Evolutionary conservation across 2,797 vertebrate species (phyloP).

Genomic region (Ctenosaura bakeri): DNA sequence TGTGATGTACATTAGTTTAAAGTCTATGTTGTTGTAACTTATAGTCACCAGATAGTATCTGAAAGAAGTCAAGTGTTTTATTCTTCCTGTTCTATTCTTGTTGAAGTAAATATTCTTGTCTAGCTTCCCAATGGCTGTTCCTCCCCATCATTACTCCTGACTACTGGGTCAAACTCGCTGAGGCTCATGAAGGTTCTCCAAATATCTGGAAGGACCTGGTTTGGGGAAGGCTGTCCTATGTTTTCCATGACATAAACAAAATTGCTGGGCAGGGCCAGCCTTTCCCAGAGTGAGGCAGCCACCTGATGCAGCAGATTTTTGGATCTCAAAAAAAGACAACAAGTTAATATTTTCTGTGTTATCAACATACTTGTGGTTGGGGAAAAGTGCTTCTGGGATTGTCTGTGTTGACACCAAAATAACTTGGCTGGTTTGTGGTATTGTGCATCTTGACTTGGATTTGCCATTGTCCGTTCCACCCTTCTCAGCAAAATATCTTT

Average conservation of each 20-base stretch:
- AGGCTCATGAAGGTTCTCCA: no score
- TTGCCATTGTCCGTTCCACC: no score
- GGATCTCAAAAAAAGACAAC: neutral
- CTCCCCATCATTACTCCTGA: neutral
- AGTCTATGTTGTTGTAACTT: neutral
- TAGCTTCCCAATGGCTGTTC: neutral
- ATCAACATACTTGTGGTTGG: neutral
- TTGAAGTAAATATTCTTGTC: neutral
- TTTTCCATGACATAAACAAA: neutral
- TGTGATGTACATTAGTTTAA: no score
- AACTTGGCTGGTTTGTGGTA: neutral
- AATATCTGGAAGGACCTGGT: neutral
- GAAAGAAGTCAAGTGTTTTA: neutral
- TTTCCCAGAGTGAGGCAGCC: neutral
- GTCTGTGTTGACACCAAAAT: neutral
- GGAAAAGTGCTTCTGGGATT: neutral
- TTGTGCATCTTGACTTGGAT: neutral
- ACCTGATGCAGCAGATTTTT: neutral
- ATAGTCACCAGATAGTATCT: neutral
- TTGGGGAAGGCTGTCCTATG: neutral
- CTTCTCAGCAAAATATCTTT: no score
- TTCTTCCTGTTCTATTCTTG: neutral
- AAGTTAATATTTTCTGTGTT: neutral
- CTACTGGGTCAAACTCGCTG: neutral
- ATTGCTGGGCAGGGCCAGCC: neutral